Evolutionary conservation across 2,888 invertebrate species (phyloP).

Genomic region (Pasiphila rectangulata): DNA sequence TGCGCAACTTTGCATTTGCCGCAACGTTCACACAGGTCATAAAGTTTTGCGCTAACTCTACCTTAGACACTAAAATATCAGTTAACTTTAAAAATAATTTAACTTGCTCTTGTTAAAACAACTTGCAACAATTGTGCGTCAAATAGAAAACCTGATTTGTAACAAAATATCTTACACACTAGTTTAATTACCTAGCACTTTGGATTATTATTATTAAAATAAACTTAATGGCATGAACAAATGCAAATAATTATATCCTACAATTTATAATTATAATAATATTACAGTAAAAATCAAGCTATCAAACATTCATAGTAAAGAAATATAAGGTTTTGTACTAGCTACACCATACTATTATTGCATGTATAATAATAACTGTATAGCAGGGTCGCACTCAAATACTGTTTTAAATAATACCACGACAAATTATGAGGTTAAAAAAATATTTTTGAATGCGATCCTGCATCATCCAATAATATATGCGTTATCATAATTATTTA

Average conservation of each 20-base stretch:
- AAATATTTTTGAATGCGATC: too few species aligned
- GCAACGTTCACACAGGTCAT: too few species aligned
- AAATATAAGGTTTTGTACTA: constrained; percentile 46
- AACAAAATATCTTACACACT: background rate
- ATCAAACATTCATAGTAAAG: constrained; percentile 7
- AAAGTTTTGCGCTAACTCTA: too few species aligned
- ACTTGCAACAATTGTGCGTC: constrained; percentile 8
- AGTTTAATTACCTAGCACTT: constrained; percentile 25
- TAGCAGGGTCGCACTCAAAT: too few species aligned
- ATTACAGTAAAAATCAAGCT: constrained; percentile 5
- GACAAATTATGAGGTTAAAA: too few species aligned
- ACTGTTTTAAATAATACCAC: too few species aligned
- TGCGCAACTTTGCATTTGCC: too few species aligned
- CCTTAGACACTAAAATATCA: background rate
- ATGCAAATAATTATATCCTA: constrained; percentile 23
- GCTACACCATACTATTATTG: constrained; percentile 44
- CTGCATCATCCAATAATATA: too few species aligned
- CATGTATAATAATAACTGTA: background rate
- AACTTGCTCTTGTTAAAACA: background rate
- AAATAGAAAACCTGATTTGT: background rate
- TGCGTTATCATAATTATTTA: too few species aligned
- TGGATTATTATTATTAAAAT: constrained; percentile 17
- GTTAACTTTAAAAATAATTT: background rate
- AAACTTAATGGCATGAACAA: constrained; percentile 13
- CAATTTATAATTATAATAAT: constrained; percentile 7